These are phyloP conservation scores for Nasonia longicornis DNA, from an alignment of 1,140 invertebrate species.

Conservation along the genomic window DNA sequence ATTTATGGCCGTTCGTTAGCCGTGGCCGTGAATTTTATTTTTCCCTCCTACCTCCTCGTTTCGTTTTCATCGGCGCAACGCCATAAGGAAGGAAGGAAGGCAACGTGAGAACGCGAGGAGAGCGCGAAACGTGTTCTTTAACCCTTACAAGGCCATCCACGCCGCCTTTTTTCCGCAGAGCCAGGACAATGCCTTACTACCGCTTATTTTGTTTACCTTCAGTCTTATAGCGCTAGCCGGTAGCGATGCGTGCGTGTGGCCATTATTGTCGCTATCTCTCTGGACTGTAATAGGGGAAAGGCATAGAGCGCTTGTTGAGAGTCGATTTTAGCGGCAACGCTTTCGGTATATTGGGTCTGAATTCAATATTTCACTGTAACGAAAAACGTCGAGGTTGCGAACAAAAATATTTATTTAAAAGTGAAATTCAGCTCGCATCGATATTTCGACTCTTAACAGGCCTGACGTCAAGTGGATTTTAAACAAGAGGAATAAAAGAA, in stretches of 20 bases:
- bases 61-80: slow-evolving; percentile 45
- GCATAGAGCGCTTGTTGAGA: too few species aligned
- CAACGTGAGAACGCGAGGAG: slow-evolving; percentile 39
- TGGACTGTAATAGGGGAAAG: too few species aligned
- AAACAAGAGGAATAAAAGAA: slow-evolving; percentile 27
- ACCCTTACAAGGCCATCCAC: slow-evolving; percentile 21
- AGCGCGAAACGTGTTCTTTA: slow-evolving; percentile 34
- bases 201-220: slow-evolving; percentile 31
- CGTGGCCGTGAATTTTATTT: slow-evolving; percentile 37
- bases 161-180: slow-evolving; percentile 4
- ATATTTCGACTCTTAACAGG: not conserved
- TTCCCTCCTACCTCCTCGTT: slow-evolving; percentile 50
- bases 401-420: not conserved
- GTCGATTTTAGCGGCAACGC: too few species aligned
- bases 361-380: too few species aligned
- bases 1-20: slow-evolving; percentile 61
- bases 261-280: not conserved
- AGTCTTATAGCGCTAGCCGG: not conserved
- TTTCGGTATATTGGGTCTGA: too few species aligned
- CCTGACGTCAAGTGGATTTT: slow-evolving; percentile 18
- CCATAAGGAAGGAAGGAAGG: slow-evolving; percentile 14
- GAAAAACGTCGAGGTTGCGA: too few species aligned
- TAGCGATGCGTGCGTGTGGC: not conserved
- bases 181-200: slow-evolving; percentile 31
- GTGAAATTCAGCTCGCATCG: not conserved